phyloP scores from a whole-genome alignment of 1,140 invertebrate genomes.

The Tetramorium parvispinum region DNA sequence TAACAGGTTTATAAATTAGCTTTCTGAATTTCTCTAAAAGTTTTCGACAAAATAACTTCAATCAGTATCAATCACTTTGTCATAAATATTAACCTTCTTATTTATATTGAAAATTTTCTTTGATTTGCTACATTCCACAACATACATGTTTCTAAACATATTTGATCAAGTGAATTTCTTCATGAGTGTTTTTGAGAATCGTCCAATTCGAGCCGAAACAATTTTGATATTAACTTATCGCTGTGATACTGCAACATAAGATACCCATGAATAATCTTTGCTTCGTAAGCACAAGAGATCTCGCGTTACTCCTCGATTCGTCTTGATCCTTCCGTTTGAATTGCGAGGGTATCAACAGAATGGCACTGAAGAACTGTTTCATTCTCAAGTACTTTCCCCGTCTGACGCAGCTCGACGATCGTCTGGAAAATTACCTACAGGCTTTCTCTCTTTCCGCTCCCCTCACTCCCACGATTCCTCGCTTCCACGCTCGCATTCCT shows the following conservation, averaged over 20 bases:
- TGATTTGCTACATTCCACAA: too few relatives aligned
- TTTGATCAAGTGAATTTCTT: background rate
- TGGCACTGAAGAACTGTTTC: conserved; percentile 74
- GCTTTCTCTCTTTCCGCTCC: background rate
- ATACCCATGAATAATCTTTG: conserved; percentile 62
- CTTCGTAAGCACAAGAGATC: conserved; percentile 52
- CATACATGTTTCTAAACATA: background rate
- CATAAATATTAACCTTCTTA: too few relatives aligned
- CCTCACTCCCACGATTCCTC: background rate
- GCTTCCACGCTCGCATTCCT: background rate
- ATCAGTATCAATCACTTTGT: too few relatives aligned
- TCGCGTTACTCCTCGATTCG: conserved; percentile 60
- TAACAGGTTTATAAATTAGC: too few relatives aligned
- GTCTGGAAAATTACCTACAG: conserved; percentile 68
- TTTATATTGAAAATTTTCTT: too few relatives aligned
- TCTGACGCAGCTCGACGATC: conserved; percentile 60
- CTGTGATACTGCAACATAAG: conserved; percentile 15
- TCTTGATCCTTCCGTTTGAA: conserved; percentile 64
- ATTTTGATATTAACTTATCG: background rate
- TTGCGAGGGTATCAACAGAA: conserved; percentile 61
- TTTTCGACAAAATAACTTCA: too few relatives aligned
- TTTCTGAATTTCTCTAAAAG: too few relatives aligned
- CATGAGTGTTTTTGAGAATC: background rate
- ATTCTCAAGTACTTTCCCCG: conserved; percentile 61
- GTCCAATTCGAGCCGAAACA: background rate